These are phyloP conservation scores for Brachylomia viminalis DNA, from an alignment of 2,888 invertebrate genomes.

Conservation along the genomic window DNA sequence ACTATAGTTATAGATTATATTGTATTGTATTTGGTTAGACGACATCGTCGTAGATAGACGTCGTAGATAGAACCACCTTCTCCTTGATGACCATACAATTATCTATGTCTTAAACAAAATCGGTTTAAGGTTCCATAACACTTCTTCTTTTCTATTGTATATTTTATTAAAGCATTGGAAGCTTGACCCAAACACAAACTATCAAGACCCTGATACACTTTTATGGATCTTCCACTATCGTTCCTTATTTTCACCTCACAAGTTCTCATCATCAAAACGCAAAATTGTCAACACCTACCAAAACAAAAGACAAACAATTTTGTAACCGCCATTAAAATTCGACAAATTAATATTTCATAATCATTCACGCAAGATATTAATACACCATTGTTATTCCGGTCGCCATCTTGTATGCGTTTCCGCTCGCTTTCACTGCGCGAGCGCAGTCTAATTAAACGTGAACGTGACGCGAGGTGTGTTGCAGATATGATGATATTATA, in stretches of 20 bases:
- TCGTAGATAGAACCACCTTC: background rate
- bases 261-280: slow-evolving; percentile 13
- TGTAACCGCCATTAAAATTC: slow-evolving; percentile 49
- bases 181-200: background rate
- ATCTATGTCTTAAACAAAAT: background rate
- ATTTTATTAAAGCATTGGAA: background rate
- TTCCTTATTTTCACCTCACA: background rate
- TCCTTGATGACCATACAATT: too few species aligned
- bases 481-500: slow-evolving; percentile 61
- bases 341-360: slow-evolving; percentile 67
- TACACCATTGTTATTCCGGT: slow-evolving; percentile 69
- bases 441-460: slow-evolving; percentile 70
- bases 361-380: slow-evolving; percentile 67
- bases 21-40: background rate
- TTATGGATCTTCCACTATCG: background rate
- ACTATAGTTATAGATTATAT: too few species aligned
- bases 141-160: too few species aligned
- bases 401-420: slow-evolving; percentile 73
- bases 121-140: background rate
- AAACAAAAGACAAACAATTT: slow-evolving; percentile 34
- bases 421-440: slow-evolving; percentile 82
- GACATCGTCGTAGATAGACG: too few species aligned
- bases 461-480: slow-evolving; percentile 56
- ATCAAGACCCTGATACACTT: slow-evolving; percentile 10
- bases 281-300: slow-evolving; percentile 25